A percentile compares a stretch with the other conserved stretches of the same genome.
phyloP scores from a whole-genome alignment of 2,113 vertebrate species.

The Amphiprion percula region DNA sequence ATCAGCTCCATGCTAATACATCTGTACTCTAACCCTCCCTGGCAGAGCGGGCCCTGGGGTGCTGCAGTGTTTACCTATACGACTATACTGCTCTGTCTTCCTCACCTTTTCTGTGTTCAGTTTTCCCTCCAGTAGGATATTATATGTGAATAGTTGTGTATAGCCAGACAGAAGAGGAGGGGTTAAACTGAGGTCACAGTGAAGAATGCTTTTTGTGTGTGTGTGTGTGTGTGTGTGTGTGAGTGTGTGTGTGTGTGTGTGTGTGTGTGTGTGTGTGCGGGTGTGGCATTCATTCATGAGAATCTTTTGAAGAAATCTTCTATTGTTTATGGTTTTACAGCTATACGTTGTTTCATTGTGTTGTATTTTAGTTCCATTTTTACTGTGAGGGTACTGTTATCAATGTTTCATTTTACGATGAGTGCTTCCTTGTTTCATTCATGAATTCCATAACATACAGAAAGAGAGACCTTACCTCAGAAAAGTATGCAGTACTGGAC shows the following conservation, averaged over 20 bases:
- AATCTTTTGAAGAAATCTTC: neutral
- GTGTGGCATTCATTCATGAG: conserved; percentile 36
- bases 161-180: conserved; percentile 21
- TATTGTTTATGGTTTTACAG: neutral
- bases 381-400: too few species aligned
- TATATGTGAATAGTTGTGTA: neutral
- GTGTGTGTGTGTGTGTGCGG: conserved; percentile 17
- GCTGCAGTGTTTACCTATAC: conserved; percentile 32
- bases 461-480: conserved; percentile 52
- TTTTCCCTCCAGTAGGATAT: neutral
- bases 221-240: conserved; percentile 14
- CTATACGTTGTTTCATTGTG: neutral
- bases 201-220: neutral
- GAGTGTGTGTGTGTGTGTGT: conserved; percentile 15
- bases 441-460: neutral
- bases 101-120: neutral
- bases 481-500: conserved; percentile 40
- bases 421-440: too few species aligned
- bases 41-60: conserved; percentile 37
- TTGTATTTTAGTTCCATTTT: neutral
- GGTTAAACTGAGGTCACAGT: conserved; percentile 56
- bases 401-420: too few species aligned
- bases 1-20: conserved; percentile 48
- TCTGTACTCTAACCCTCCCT: conserved; percentile 42
- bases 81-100: conserved; percentile 12